phyloP scores from a whole-genome alignment of 2,797 vertebrate genomes.

The Gadopsis bispinosus region DNA sequence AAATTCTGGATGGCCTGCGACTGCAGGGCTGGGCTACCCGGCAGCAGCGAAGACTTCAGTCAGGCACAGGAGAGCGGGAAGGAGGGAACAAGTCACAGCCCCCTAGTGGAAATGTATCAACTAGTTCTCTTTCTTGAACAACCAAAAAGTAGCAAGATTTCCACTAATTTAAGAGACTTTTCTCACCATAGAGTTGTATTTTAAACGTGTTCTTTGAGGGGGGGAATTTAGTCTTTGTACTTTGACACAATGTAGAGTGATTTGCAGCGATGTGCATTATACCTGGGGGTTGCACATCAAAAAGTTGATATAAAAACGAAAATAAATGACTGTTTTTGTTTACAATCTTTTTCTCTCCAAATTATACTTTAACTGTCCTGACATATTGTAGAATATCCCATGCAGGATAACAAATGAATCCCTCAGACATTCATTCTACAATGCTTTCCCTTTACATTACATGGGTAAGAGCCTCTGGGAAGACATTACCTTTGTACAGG shows the following conservation, averaged over 20 bases:
- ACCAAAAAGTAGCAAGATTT: conserved; percentile 10
- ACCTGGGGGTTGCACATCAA: conserved; percentile 17
- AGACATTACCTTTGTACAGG: conserved; percentile 93
- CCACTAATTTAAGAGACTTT: conserved; percentile 22
- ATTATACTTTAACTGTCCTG: conserved; percentile 56
- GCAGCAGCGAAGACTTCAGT: conserved; percentile 30
- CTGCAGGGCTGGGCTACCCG: conserved; percentile 45
- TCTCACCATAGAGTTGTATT: conserved; percentile 33
- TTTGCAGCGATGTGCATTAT: conserved; percentile 11
- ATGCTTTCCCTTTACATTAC: conserved; percentile 68
- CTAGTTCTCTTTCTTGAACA: conserved; percentile 16
- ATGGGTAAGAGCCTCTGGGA: conserved; percentile 88
- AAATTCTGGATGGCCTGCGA: conserved; percentile 50
- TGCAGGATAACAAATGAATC: conserved; percentile 71
- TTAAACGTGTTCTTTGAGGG: conserved; percentile 4
- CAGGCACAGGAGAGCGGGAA: conserved; percentile 30
- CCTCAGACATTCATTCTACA: conserved; percentile 67
- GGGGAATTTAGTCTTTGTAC: conserved; percentile 9
- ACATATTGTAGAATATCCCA: conserved; percentile 53
- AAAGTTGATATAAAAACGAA: conserved; percentile 40
- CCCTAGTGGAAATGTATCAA: conserved; percentile 63
- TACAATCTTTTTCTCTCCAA: conserved; percentile 44
- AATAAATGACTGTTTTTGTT: conserved; percentile 56
- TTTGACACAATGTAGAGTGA: conserved; percentile 15
- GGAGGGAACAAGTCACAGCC: conserved; percentile 53